These are phyloP conservation scores for Neelides folsomi DNA, from an alignment of 2,888 invertebrate species.

Conservation along the genomic window DNA sequence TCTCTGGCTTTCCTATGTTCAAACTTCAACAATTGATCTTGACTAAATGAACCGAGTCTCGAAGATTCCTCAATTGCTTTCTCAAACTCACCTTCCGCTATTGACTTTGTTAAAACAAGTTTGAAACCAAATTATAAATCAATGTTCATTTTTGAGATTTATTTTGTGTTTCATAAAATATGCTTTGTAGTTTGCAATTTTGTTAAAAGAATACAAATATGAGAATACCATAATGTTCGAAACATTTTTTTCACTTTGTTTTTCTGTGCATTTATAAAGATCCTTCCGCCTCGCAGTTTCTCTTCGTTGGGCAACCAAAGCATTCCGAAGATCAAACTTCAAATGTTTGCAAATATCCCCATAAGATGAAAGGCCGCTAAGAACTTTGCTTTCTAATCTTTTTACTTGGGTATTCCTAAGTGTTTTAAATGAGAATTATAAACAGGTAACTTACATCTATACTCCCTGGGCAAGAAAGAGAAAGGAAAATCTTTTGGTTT, in stretches of 20 bases:
- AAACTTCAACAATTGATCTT: slow-evolving; percentile 18
- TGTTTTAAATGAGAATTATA: background rate
- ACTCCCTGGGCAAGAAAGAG: too few relatives aligned
- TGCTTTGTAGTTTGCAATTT: too few relatives aligned
- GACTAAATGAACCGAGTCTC: slow-evolving; percentile 5
- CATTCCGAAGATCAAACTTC: slow-evolving; percentile 11
- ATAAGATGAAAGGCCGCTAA: slow-evolving; percentile 11
- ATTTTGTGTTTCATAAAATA: too few relatives aligned
- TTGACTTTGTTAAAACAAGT: slow-evolving; percentile 4
- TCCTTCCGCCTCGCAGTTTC: background rate
- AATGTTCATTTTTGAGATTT: too few relatives aligned
- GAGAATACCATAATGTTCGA: too few relatives aligned
- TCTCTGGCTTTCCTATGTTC: slow-evolving; percentile 17
- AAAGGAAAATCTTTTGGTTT: too few relatives aligned
- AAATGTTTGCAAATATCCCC: slow-evolving; percentile 16
- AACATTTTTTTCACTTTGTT: too few relatives aligned
- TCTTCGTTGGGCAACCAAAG: slow-evolving; percentile 6
- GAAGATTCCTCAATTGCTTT: slow-evolving; percentile 13
- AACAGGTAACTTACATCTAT: too few relatives aligned
- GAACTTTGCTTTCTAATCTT: slow-evolving; percentile 13
- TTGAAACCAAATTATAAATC: background rate
- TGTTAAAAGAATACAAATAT: too few relatives aligned
- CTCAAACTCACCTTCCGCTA: slow-evolving; percentile 14
- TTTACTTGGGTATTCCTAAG: slow-evolving; percentile 16
- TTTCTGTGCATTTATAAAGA: too few relatives aligned